Base-by-base conservation (phyloP, 2,888 invertebrate genomes). In the Leptogaster cylindrica region DNA sequence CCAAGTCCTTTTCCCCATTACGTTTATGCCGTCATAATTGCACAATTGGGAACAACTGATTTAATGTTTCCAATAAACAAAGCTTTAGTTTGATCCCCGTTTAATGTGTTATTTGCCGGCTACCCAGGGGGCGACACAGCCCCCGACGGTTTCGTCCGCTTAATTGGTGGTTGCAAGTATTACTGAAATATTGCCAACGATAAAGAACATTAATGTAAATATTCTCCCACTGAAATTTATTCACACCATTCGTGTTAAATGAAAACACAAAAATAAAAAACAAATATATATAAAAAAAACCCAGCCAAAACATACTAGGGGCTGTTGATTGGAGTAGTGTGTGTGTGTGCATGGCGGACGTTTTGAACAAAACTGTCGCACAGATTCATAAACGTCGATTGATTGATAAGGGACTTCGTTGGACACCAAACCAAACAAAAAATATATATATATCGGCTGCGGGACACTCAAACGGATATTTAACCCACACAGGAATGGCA, bases 11-110 rank as follows among this genome's bases (percentile, higher is more conserved):
- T 64, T 39, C 23, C 23, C 68, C 51, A 65, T 66, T 51, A 66
- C 61, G 65, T 68, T 68, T 68, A 68, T 68, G 50, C 66, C 66
- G 50, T 68, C 63, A 68, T 68, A 68, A 68, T 68, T 68, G 66
- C 51, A 68, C 68, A 66, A 63, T 68, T 68, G 68, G 68, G 68
- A 66, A 51, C 58, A 33, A 68, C 66, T 68, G 68, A 68, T 68
- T 68, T 68, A 68, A 68, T 61, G 65, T 48, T 39, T 10, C 63
- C 61, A 68, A 68, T 68, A 68, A 68, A 68, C 68, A 68, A 68
- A 68, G 65, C 65, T 68, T 66, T 66, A 64, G 36, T 64, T 36
- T 48, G 33, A 48, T 48, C 64, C 64, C 14, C 31, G 46, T 48
- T 64, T 64, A 64, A 64, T 64, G 28, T 20, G 16, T 64, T 64